Percentiles rank a stretch among this genome's conserved stretches.
These are phyloP conservation scores for Lasius platythorax DNA, from an alignment of 2,888 invertebrate species.

Conservation along the genomic window DNA sequence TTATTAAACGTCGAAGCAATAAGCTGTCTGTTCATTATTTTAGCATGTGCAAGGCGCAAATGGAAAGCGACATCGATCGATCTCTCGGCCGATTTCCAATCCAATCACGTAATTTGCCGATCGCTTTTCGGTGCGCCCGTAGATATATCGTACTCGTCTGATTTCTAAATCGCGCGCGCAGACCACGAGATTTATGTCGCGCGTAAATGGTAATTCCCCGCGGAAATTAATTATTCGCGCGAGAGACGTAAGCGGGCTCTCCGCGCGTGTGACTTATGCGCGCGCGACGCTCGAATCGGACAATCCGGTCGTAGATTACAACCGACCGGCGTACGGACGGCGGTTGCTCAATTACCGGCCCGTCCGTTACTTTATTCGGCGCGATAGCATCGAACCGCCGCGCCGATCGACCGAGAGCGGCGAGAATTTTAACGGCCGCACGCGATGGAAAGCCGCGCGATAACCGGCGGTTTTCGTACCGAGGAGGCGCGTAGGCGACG, in stretches of 20 bases:
- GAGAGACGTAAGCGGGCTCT: conserved; percentile 18
- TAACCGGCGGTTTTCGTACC: conserved; percentile 41
- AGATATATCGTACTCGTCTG: not conserved
- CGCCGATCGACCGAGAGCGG: conserved; percentile 57
- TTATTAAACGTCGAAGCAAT: conserved; percentile 44
- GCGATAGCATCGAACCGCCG: conserved; percentile 65
- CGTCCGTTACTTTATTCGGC: conserved; percentile 61
- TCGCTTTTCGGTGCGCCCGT: conserved; percentile 44
- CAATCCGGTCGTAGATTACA: conserved; percentile 50
- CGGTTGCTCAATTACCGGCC: conserved; percentile 55
- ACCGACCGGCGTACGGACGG: conserved; percentile 32
- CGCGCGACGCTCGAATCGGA: conserved; percentile 29
- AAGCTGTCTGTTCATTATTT: conserved; percentile 42
- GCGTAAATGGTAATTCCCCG: conserved; percentile 53
- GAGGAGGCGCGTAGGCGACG: conserved; percentile 75
- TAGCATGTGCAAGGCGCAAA: conserved; percentile 21
- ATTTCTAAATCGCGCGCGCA: conserved; percentile 39
- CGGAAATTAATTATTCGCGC: conserved; percentile 52
- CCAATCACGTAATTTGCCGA: conserved; percentile 54
- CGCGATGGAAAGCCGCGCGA: conserved; percentile 46
- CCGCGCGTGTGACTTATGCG: conserved; percentile 32
- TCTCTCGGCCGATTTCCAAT: conserved; percentile 46
- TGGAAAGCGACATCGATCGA: conserved; percentile 54
- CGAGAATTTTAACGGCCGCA: conserved; percentile 50
- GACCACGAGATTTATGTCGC: conserved; percentile 45